These are phyloP conservation scores for Trimorus sp. DNA, from an alignment of 2,888 invertebrate species.

Conservation along the genomic window DNA sequence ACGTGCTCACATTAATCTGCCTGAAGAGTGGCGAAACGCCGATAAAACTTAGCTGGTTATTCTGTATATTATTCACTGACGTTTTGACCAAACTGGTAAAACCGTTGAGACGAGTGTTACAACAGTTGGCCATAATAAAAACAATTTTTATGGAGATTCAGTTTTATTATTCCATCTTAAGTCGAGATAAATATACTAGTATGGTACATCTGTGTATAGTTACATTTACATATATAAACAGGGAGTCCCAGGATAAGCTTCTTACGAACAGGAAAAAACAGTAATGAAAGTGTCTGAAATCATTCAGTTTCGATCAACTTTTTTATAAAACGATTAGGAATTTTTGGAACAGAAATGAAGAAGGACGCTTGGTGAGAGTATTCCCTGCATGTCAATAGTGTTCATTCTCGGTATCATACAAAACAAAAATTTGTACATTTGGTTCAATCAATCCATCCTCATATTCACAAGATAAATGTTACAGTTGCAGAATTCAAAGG, in stretches of 20 bases:
- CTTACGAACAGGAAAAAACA: too few species aligned
- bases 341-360: too few species aligned
- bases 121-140: conserved; percentile 62
- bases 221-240: background rate
- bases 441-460: conserved; percentile 6
- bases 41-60: conserved; percentile 45
- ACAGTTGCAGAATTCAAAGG: background rate
- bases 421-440: conserved; percentile 50
- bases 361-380: too few species aligned
- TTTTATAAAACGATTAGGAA: too few species aligned
- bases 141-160: conserved; percentile 57
- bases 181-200: conserved; percentile 40
- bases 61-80: conserved; percentile 28
- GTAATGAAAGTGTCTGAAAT: too few species aligned
- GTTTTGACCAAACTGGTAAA: too few species aligned
- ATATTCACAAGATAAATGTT: conserved; percentile 32
- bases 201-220: conserved; percentile 41
- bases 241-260: too few species aligned
- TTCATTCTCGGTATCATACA: conserved; percentile 38
- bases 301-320: background rate
- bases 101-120: too few species aligned
- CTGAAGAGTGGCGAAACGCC: conserved; percentile 13
- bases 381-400: conserved; percentile 12
- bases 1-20: conserved; percentile 39
- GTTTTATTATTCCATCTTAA: conserved; percentile 28